Base-by-base conservation (phyloP, 2,888 invertebrate genomes). In the Erebia aethiops region DNA sequence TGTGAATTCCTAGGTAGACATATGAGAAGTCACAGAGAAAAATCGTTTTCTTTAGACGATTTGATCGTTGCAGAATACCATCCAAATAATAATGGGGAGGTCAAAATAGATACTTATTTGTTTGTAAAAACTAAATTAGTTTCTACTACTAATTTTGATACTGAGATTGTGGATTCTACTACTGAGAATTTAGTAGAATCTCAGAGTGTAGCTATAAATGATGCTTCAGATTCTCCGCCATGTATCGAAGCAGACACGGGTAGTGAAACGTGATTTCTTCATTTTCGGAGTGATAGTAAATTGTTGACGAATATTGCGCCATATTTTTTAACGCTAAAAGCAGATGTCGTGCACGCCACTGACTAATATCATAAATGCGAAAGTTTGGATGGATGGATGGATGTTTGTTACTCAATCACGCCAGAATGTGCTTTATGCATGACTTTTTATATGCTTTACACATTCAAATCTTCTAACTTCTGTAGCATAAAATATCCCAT, bases 31-130 rank as follows among this genome's bases (percentile, higher is more conserved):
- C 88, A 88, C 52, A 85, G 88, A 51, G 77, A 75, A 0, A 73
- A 52, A 0, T 79, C 81, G 0, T 87, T 88, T 43, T 76, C 74
- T 26, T 74, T 87, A 0, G 82, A 87, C 11, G 76, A 81, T 26
- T 76, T 88, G 0, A 74, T 84, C 0, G 78, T 88, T 0, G 81
- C 80, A 4, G 88, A 87, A 18, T 88, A 84, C 21, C 77, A 71
- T 0, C 51, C 72, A 0, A 54, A 49, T 8, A 54, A 46, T 8
- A 56, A 51, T 7, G 67, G 41, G 11, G 57, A 70, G 2, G 64
- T 74, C 0, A 63, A 49, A 0, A 64, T 56, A 0, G 75, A 71
- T 10, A 79, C 80, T 0, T 87, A 86, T 72, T 75, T 77, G 1
- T 85, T 84, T 0, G 72, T 74, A 0, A 85, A 87, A 57, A 85